Evolutionary conservation across 2,888 invertebrate species (phyloP), one percentile per base, ranked within the genome.

Genomic region (Exocentrus adspersus): DNA sequence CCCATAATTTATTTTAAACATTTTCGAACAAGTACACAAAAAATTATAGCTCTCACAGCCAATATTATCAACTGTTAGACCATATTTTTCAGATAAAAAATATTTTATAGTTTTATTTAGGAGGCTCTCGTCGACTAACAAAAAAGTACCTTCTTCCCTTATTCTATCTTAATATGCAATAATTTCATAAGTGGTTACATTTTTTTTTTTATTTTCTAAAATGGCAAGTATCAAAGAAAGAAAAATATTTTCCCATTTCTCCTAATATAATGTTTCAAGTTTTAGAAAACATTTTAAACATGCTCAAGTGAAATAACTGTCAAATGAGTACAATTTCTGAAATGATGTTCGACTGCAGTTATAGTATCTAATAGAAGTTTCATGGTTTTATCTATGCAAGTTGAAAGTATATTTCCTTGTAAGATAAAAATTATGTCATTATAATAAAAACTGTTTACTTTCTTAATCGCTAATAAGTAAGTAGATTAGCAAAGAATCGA

Each of bases 21-120:
- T 64, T 65, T 68, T 68, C 67, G 68, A 72, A 69, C 69, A 72
- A 54, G 65, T 72, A 72, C 71, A 75, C 68, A 64, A 59, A 64
- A 68, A 59, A 58, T 66, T 70, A 68, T 64, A 72, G 71, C 72
- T 74, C 62, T 76, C 76, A 76, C 75, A 76, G 76, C 74, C 75
- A 69, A 67, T 71, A 67, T 64, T 60, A 12, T 37, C 70, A 63
- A 60, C 65, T 65, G 64, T 67, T 62, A 69, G 60, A 67, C 65
- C 62, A 37, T 60, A 53, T 37, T 56, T 50, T 48, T 37, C 28
- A 16, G 48, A 5, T 28, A 19, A 16, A 45, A 43, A 5, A 51
- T 28, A 60, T 24, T 24, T 20, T 46, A 24, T 19, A 59, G 21
- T 14, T 17, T 50, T 37, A 59, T 21, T n/a, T n/a, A n/a, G n/a